These are phyloP conservation scores for Temnothorax rugatulus DNA, from an alignment of 2,888 invertebrate species.

Conservation along the genomic window DNA sequence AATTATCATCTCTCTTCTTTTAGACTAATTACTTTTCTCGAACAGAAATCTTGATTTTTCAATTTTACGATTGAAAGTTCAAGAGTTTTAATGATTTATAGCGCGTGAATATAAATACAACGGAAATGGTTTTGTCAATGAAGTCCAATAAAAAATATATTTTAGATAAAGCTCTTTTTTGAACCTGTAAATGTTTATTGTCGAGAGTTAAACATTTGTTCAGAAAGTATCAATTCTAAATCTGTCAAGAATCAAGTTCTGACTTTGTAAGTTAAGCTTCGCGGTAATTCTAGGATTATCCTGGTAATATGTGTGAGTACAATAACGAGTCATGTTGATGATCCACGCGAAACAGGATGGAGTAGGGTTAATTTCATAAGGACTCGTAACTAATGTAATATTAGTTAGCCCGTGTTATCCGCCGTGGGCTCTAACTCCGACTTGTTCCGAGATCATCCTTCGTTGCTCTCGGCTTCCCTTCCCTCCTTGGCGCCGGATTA, in stretches of 20 bases:
- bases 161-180: neutral
- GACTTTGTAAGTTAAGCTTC: neutral
- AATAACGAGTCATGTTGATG: slow-evolving; percentile 40
- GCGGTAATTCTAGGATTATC: slow-evolving; percentile 1
- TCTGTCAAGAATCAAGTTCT: neutral
- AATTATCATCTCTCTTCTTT: neutral
- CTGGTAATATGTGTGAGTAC: slow-evolving; percentile 24
- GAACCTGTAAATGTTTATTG: neutral
- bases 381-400: slow-evolving; percentile 61
- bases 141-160: neutral
- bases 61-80: neutral
- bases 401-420: slow-evolving; percentile 59
- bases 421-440: slow-evolving; percentile 50
- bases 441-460: slow-evolving; percentile 57
- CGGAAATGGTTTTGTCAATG: neutral
- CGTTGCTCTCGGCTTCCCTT: slow-evolving; percentile 31
- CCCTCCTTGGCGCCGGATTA: slow-evolving; percentile 42
- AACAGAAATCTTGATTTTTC: neutral
- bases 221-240: neutral
- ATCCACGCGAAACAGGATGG: slow-evolving; percentile 31
- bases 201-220: neutral
- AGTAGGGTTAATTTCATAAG: slow-evolving; percentile 57
- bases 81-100: neutral
- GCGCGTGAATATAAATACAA: neutral
- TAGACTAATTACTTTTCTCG: neutral